phyloP scores from a whole-genome alignment of 2,888 invertebrate species.

The Drosophila histrio region DNA sequence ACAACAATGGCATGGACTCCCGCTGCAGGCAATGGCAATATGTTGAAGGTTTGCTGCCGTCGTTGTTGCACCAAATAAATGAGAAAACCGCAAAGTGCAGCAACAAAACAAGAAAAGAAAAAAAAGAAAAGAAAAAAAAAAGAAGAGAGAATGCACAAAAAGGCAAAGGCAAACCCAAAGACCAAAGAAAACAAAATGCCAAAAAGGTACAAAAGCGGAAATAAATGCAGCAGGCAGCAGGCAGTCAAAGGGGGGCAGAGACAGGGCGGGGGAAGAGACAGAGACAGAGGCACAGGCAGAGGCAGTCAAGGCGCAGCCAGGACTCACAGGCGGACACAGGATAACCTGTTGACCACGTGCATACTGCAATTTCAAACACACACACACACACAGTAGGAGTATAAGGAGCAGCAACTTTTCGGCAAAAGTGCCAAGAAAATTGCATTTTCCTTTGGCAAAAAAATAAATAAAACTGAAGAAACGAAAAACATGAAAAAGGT shows the following conservation, averaged over 20 bases:
- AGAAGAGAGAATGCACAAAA: slow-evolving; percentile 38
- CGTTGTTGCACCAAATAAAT: slow-evolving; percentile 66
- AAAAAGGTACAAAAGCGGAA: slow-evolving; percentile 78
- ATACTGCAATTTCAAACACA: slow-evolving; percentile 68
- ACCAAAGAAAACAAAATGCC: slow-evolving; percentile 73
- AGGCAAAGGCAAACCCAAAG: slow-evolving; percentile 35
- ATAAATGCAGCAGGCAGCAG: slow-evolving; percentile 72
- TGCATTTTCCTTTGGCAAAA: slow-evolving; percentile 65
- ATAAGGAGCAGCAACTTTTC: slow-evolving; percentile 62
- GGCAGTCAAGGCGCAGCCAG: slow-evolving; percentile 36
- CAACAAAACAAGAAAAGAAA: slow-evolving; percentile 41
- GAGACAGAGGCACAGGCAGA: background rate
- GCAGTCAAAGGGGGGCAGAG: slow-evolving; percentile 9
- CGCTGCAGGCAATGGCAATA: slow-evolving; percentile 47
- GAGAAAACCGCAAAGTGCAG: slow-evolving; percentile 74
- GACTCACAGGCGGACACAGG: slow-evolving; percentile 58
- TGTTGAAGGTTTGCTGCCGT: slow-evolving; percentile 37
- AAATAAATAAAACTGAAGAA: background rate
- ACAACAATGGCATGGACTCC: slow-evolving; percentile 17
- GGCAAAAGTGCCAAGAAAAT: slow-evolving; percentile 79
- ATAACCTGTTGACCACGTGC: slow-evolving; percentile 79
- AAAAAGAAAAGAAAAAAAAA: slow-evolving; percentile 19
- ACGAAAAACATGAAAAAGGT: slow-evolving; percentile 68
- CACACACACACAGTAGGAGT: slow-evolving; percentile 5
- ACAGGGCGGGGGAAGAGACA: background rate